Evolutionary conservation across 2,888 invertebrate genomes (phyloP).

Genomic region (Mechanitis messenoides): DNA sequence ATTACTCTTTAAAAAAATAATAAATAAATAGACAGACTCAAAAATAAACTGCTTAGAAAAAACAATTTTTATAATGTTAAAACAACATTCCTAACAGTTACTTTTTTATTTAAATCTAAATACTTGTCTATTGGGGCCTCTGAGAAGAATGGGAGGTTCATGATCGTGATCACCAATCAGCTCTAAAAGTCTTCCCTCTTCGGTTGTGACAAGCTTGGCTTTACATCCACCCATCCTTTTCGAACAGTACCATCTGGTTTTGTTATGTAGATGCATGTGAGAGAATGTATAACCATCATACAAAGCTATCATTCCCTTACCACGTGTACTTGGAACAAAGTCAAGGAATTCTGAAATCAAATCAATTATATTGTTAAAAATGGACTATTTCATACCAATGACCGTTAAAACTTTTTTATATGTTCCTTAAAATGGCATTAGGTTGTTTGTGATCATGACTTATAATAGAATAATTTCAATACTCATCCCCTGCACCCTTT

Average conservation of each 20-base stretch:
- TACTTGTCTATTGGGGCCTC: not conserved
- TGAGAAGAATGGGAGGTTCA: conserved; percentile 22
- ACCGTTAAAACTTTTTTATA: too few relatives aligned
- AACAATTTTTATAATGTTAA: too few relatives aligned
- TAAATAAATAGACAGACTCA: too few relatives aligned
- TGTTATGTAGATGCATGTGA: conserved; percentile 19
- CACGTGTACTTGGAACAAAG: not conserved
- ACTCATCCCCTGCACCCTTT: too few relatives aligned
- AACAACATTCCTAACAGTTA: too few relatives aligned
- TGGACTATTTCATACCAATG: too few relatives aligned
- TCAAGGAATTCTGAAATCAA: not conserved
- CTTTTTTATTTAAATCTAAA: not conserved
- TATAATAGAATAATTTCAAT: too few relatives aligned
- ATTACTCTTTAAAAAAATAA: too few relatives aligned
- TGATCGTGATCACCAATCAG: conserved; percentile 33
- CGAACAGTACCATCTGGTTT: conserved; percentile 34
- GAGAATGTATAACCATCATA: conserved; percentile 22
- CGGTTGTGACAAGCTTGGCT: conserved; percentile 35
- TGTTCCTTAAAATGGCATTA: too few relatives aligned
- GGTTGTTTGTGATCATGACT: too few relatives aligned
- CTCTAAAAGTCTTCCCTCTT: conserved; percentile 25
- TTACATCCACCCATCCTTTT: conserved; percentile 33
- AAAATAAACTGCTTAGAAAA: too few relatives aligned
- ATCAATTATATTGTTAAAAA: too few relatives aligned
- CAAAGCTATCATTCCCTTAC: conserved; percentile 4